Base-by-base conservation (phyloP, 2,797 vertebrate species). In the Staurois parvus region DNA sequence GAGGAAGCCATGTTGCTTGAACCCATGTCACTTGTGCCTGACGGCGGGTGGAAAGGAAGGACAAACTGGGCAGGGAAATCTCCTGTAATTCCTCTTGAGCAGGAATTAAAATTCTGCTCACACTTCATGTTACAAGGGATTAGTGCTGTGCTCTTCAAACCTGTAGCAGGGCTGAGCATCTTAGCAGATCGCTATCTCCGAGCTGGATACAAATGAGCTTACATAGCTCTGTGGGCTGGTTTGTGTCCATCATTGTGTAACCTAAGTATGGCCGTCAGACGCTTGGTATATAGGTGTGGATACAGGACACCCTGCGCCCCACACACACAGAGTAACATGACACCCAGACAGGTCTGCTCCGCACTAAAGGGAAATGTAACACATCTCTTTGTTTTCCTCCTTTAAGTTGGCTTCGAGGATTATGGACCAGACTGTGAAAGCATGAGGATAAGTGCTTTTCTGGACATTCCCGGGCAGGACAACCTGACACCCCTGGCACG, bases 331-430 rank as follows among this genome's bases (percentile, higher is more conserved):
- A 9, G n/a, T 64, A 24, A 64, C 2, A 10, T 64, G 21, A 64
- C 45, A 80, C 67, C 67, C 70, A 45, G n/a, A 28, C 28, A 67
- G n/a, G 64, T 68, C 45, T n/a, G 21, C 37, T 40, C 24, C 66
- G 52, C 13, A 1, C 62, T 30, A 45, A 45, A 8, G 6, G 40
- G 77, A 26, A 21, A 79, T 11, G 34, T 80, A 81, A 81, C 59
- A 26, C 59, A 19, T 59, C 6, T 83, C 75, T 81, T 88, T 85
- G 85, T 84, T 83, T 28, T 81, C 77, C 30, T 81, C 77, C 89
- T 85, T 79, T 30, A 88, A 98, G 97, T 96, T 95, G 97, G 96
- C 76, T 97, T 98, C 90, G 97, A 97, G 93, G 97, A 98, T 91
- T 97, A 95, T 88, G 95, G 96, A 83, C 95, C 97, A 83, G 96